Evolutionary conservation across 1,140 invertebrate genomes (phyloP), one percentile per base, ranked within the genome.

Genomic region (Anoplophora glabripennis): DNA sequence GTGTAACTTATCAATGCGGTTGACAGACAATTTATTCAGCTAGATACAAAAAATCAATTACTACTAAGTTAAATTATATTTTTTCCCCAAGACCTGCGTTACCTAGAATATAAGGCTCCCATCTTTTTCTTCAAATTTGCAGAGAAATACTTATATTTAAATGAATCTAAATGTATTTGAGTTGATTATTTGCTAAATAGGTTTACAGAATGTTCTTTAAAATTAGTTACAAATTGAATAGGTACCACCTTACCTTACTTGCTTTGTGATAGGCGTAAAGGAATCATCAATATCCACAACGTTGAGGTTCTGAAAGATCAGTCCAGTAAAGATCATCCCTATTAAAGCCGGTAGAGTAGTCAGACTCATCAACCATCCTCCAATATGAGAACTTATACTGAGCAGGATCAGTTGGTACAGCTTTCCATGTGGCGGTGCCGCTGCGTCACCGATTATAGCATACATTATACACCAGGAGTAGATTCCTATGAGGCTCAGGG

Each of bases 331-430:
- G 7, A 94, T 81, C 90, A 93, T 94, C 11, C 92, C 92, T 65
- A 93, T 87, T 0, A 97, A 79, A 0, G 92, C 84, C 5, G 94
- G 94, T 58, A 96, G 76, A 1, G 86, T 88, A n/a, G 89, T 83
- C 21, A 92, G 75, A 18, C 85, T 85, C 64, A 89, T 75, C 5
- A 92, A 66, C 82, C 88, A 89, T 42, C 92, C 93, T 7, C 87
- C 91, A 61, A 94, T 86, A 75, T 92, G 84, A 0, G 90, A 88
- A 5, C 84, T 85, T 34, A 94, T 84, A 15, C 83, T 81, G 0
- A 92, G 79, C 1, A 87, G 76, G 3, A 90, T 88, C 2, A 96
- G 76, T 58, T 85, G 84, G 68, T 92, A 95, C 3, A 94, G 76
- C 63, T 89, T 87, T 3, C 91, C 91, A 8, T 89, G 89, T 0